Evolutionary conservation across 1,140 invertebrate genomes (phyloP), one percentile per base, ranked within the genome.

Genomic region (Drosophila ambigua): DNA sequence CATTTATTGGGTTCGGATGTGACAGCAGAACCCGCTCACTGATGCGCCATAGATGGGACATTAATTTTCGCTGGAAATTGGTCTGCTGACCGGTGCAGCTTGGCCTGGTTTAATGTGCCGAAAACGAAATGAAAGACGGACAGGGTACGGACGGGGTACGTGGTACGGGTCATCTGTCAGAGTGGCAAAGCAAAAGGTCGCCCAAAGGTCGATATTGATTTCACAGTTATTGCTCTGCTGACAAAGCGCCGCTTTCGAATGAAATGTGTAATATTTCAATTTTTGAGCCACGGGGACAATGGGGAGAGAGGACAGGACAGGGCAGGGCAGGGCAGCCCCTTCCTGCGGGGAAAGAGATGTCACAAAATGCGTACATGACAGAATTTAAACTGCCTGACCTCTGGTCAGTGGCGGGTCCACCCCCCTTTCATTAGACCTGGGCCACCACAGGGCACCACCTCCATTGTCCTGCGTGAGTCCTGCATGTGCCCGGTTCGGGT

Each of bases 191-290:
- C 20, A 20, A 20, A 67, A 61, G 65, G 59, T 74, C 54, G 71
- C 51, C 58, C 59, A 65, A 62, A 74, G 62, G 64, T 67, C 66
- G 64, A 79, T 81, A 65, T 69, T 65, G 55, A 77, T 63, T 78
- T 79, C 69, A 75, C 71, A 81, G 77, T 66, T 80, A 80, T 85
- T 75, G 68, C 69, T 13, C 9, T 66, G 59, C 61, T 66, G 62
- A 77, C 72, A 69, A 60, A 45, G 72, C 57, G 48, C 6, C 50
- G 54, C 31, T 71, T 74, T 74, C 63, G 52, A 82, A 68, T 84
- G 64, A 73, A 84, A 77, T 85, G 83, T 83, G 76, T 83, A 88
- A 88, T 88, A 88, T 88, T 88, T 88, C 83, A 88, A 88, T 88
- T 88, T 84, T 88, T 83, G 43, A 80, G 53, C 44, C 44, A 31